A percentile compares a stretch with the other conserved stretches of the same genome.
Evolutionary conservation across 2,113 vertebrate genomes (phyloP).

Genomic region (Phasianus colchicus): DNA sequence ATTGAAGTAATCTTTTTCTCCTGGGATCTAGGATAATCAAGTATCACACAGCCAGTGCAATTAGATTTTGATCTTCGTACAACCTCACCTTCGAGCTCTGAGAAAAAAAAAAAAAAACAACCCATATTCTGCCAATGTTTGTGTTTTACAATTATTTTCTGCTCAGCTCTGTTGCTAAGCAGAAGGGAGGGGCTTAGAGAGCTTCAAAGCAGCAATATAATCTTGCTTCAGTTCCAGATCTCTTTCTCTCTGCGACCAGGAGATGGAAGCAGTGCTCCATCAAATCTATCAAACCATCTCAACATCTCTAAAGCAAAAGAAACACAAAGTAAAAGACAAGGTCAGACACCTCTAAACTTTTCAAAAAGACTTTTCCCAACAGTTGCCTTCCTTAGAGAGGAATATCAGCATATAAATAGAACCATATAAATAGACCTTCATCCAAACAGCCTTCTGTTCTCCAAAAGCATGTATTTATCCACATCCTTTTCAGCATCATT

Average conservation of each 20-base stretch:
- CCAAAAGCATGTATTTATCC: fast-evolving
- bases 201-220: neutral
- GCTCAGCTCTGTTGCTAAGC: neutral
- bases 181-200: neutral
- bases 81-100: conserved; percentile 71
- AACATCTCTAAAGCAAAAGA: neutral
- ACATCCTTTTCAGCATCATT: neutral
- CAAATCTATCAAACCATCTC: neutral
- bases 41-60: conserved; percentile 75
- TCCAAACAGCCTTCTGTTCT: neutral
- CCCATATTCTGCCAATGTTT: conserved; percentile 27
- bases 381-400: neutral
- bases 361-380: neutral
- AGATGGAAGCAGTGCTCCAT: conserved; percentile 43
- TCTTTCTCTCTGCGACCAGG: neutral
- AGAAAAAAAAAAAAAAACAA: neutral
- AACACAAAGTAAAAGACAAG: neutral
- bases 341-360: neutral
- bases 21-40: conserved; percentile 64
- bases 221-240: neutral
- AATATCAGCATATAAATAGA: neutral
- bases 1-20: conserved; percentile 46
- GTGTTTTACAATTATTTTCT: conserved; percentile 47
- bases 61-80: conserved; percentile 77
- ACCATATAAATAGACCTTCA: no score